Conservation (phyloP, 2,888 invertebrate species). For the Nomada flava region DNA sequence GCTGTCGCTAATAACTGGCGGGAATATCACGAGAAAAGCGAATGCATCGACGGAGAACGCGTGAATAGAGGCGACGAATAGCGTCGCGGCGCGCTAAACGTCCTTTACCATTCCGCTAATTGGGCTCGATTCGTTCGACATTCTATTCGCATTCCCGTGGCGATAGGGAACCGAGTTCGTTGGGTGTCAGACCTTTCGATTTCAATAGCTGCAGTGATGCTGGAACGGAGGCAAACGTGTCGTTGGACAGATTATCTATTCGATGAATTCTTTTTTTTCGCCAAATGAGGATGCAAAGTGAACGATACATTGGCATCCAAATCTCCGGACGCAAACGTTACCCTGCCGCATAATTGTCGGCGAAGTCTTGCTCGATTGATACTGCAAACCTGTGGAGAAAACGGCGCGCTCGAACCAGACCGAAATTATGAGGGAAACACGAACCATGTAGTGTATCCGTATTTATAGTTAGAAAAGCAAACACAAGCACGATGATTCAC, state of each 20-base stretch:
- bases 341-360: background rate
- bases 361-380: background rate
- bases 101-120: conserved; percentile 45
- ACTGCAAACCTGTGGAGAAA: background rate
- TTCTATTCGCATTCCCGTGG: conserved; percentile 19
- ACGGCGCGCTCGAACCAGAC: too few relatives aligned
- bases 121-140: conserved; percentile 48
- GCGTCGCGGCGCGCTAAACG: conserved; percentile 41
- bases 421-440: conserved; percentile 1
- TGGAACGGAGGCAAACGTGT: too few relatives aligned
- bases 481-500: conserved; percentile 28
- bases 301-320: too few relatives aligned
- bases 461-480: conserved; percentile 34
- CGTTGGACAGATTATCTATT: too few relatives aligned
- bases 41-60: conserved; percentile 22
- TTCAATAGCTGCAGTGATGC: background rate
- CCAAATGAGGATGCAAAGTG: too few relatives aligned
- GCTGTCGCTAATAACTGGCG: conserved; percentile 35
- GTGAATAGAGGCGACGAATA: conserved; percentile 41
- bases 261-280: too few relatives aligned
- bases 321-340: too few relatives aligned
- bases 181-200: conserved; percentile 6
- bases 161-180: background rate
- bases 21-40: conserved; percentile 21
- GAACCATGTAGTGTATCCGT: background rate